Evolutionary conservation across 1,140 invertebrate genomes (phyloP), one percentile per base, ranked within the genome.

Genomic region (Aphelenchoides avenae): DNA sequence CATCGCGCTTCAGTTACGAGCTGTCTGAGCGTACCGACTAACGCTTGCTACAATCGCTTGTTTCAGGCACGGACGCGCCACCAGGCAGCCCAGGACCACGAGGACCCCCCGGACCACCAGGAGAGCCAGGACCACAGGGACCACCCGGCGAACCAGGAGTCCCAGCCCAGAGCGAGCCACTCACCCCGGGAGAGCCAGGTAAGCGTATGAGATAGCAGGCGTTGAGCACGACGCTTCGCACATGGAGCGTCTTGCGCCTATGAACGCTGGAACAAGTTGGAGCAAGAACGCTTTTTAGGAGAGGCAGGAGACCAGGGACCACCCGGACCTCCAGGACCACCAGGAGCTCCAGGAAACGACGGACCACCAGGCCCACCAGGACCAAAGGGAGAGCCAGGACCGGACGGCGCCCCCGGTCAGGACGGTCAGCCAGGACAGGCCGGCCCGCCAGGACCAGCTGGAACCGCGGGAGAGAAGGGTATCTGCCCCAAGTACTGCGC

Each of bases 141-240:
- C 61, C 71, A 34, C 61, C 71, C 18, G 70, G 70, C 49, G 55
- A 70, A 37, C 53, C 68, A 3, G 74, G 73, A 66, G 43, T 71
- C 15, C 63, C 71, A 33, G 71, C 71, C n/a, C 60, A 65, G 31
- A 53, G 40, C 42, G 71, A 74, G 50, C 71, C 71, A 46, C 66
- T 70, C 20, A 66, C 63, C 37, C 73, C 73, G 39, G 71, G 71
- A 73, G 70, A 74, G 52, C 73, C 71, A 18, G 71, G 71, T 68
- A 73, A 73, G 40, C 29, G 53, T 15, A n/a, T n/a, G n/a, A n/a
- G n/a, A n/a, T n/a, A n/a, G n/a, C n/a, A n/a, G n/a, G n/a, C n/a
- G 71, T 68, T 63, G 72, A 76, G 24, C 69, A 58, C 53, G 64
- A 70, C 18, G 7, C 3, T 27, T 62, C 41, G 11, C 34, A 56